A percentile compares a stretch with the other conserved stretches of the same genome.
These are phyloP conservation scores for Encarsia formosa DNA, from an alignment of 2,888 invertebrate species.

Conservation along the genomic window DNA sequence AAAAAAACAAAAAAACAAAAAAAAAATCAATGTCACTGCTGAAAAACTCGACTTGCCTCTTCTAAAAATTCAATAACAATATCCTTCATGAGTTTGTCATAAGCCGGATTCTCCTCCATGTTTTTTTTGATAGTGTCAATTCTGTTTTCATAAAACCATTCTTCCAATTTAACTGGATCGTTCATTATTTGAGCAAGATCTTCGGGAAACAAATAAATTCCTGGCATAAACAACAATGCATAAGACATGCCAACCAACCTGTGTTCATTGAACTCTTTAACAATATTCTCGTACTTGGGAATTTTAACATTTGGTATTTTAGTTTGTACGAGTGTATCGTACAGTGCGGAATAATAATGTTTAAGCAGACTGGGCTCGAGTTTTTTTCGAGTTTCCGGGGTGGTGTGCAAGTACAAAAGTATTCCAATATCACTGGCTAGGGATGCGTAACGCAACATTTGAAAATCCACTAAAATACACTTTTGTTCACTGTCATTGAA, in stretches of 20 bases:
- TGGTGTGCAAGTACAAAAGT: slow-evolving; percentile 5
- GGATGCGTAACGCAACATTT: slow-evolving; percentile 8
- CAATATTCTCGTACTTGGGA: slow-evolving; percentile 38
- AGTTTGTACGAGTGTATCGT: slow-evolving; percentile 14
- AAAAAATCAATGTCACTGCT: too few species aligned
- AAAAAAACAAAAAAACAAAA: too few species aligned
- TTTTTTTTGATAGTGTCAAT: slow-evolving; percentile 29
- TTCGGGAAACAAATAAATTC: slow-evolving; percentile 36
- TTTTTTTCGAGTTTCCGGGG: slow-evolving; percentile 1
- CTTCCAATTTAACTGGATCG: slow-evolving; percentile 29
- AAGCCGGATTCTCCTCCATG: slow-evolving; percentile 35
- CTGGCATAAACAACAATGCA: slow-evolving; percentile 38
- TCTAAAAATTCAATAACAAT: slow-evolving; percentile 30
- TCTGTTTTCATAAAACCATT: slow-evolving; percentile 32
- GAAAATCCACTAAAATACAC: slow-evolving; percentile 12
- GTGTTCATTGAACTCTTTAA: slow-evolving; percentile 39
- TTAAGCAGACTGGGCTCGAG: background rate
- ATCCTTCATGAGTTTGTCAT: slow-evolving; percentile 35
- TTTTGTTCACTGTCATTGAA: background rate
- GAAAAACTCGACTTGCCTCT: too few species aligned
- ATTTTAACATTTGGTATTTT: slow-evolving; percentile 41
- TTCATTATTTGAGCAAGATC: slow-evolving; percentile 30
- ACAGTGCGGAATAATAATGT: slow-evolving; percentile 10
- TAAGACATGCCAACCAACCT: slow-evolving; percentile 37
- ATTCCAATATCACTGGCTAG: background rate